Evolutionary conservation across 2,797 vertebrate species (phyloP), one percentile per base, ranked within the genome.

Genomic region (Myripristis jacobus): DNA sequence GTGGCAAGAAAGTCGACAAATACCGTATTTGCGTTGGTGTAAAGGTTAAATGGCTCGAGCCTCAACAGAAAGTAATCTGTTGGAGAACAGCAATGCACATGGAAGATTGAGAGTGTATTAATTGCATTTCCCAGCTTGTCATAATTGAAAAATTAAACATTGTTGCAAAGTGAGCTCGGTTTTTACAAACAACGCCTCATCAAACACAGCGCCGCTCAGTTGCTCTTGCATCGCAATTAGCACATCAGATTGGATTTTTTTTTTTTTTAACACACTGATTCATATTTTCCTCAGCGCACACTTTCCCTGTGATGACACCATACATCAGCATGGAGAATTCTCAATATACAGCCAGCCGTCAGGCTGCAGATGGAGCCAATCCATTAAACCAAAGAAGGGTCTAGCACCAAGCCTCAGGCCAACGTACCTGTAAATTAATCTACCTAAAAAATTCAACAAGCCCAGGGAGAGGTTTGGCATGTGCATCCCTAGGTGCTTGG

Each of bases 381-480:
- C 83, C 62, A 85, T 84, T 82, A 86, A 72, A 72, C 55, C 60
- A 43, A 16, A 74, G 36, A 24, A 43, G 46, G 13, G 27, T 66
- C 13, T n/a, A 46, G 80, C 82, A 69, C 65, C 59, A 16, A 47
- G 47, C n/a, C 11, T 9, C 27, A 56, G 79, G 80, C 78, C 68
- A 55, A 44, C 6, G 34, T 25, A 81, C 57, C 76, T 83, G 79
- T 79, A 80, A 85, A 87, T 87, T 66, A 87, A 66, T 70, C 70
- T 5, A 53, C 51, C 76, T 85, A 69, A 87, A 90, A 81, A 75
- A 86, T 83, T 82, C 78, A 85, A 59, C 65, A 62, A 69, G 68
- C 73, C 70, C 56, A 52, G 56, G 52, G 56, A 83, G 57, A 48
- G 57, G 66, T 65, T 77, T 72, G 66, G 55, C 65, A 51, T 46